Evolutionary conservation across 2,797 vertebrate species (phyloP), one percentile per base, ranked within the genome.

Genomic region (Paedocypris micromegethes): DNA sequence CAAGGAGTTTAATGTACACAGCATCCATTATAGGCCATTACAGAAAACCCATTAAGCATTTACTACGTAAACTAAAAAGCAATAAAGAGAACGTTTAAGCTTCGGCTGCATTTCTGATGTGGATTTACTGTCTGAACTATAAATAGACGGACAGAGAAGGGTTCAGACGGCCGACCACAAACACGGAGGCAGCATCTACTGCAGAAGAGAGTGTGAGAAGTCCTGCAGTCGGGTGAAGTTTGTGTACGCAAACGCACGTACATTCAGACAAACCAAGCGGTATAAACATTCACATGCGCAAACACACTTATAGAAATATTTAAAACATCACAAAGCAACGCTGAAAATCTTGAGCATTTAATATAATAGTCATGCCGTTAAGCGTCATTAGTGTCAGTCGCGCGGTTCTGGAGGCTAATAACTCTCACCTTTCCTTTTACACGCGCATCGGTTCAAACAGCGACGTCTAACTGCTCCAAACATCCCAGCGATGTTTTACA

Each of bases 91-190:
- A 46, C 3, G 46, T 79, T 79, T 76, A 79, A 68, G 70, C 42
- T 64, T 43, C 8, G 63, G 70, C 59, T 75, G 54, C 46, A 68
- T 70, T 68, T 68, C 38, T 66, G 40, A 57, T 46, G 57, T 23
- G 49, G 47, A 49, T 70, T 70, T 72, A 74, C 72, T 77, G 71
- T 72, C 69, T 68, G 64, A 47, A 69, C 66, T 65, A 75, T 69
- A 75, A 78, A 76, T 58, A 74, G 68, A 68, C 23, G 38, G 47
- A 70, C 54, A 42, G 50, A 49, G 61, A 56, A 60, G 39, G 50
- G 23, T 23, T 23, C 23, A 23, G 23, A 23, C 23, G 23, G 71
- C 70, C 69, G 53, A 55, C 64, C 53, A 66, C 53, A 66, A 63
- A 68, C 75, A 58, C 65, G 67, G 64, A 50, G 5, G 43, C 59